A percentile compares a stretch with the other conserved stretches of the same genome.
Evolutionary conservation across 2,113 vertebrate species (phyloP).

Genomic region (Ancistrus triradiatus): DNA sequence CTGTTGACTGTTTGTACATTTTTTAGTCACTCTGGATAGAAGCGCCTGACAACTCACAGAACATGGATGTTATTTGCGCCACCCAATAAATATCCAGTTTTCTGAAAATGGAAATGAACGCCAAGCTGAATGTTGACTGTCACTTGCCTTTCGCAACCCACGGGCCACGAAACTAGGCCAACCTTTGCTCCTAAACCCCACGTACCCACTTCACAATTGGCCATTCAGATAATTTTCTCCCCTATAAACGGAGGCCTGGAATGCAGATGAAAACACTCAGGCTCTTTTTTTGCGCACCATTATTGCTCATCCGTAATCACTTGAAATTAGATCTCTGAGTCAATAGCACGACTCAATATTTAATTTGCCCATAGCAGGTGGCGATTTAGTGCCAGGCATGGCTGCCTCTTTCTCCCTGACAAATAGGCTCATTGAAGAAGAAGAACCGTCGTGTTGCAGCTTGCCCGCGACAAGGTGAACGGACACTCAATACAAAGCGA

Average conservation of each 20-base stretch:
- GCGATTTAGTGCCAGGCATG: conserved; percentile 54
- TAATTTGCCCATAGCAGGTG: conserved; percentile 78
- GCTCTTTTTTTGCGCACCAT: conserved; percentile 56
- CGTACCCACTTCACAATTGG: conserved; percentile 24
- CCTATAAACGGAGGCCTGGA: conserved; percentile 56
- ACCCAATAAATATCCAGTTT: no score
- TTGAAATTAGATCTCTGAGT: conserved; percentile 78
- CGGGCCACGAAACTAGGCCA: background rate
- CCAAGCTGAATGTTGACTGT: no score
- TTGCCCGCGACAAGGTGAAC: conserved; percentile 20
- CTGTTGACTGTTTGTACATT: no score
- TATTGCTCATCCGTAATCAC: conserved; percentile 69
- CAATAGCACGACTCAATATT: conserved; percentile 78
- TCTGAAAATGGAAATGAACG: no score
- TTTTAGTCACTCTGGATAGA: no score
- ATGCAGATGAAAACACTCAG: conserved; percentile 55
- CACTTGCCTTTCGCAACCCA: background rate
- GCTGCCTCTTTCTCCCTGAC: conserved; percentile 7
- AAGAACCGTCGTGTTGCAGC: conserved; percentile 2
- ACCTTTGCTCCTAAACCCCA: conserved; percentile 6
- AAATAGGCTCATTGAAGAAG: background rate
- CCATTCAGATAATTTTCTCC: conserved; percentile 57
- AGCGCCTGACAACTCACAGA: no score
- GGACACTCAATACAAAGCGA: conserved; percentile 35
- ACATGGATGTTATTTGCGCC: no score